A percentile compares a stretch with the other conserved stretches of the same genome.
Evolutionary conservation across 2,113 vertebrate genomes (phyloP).

Genomic region (Microtus pennsylvanicus): DNA sequence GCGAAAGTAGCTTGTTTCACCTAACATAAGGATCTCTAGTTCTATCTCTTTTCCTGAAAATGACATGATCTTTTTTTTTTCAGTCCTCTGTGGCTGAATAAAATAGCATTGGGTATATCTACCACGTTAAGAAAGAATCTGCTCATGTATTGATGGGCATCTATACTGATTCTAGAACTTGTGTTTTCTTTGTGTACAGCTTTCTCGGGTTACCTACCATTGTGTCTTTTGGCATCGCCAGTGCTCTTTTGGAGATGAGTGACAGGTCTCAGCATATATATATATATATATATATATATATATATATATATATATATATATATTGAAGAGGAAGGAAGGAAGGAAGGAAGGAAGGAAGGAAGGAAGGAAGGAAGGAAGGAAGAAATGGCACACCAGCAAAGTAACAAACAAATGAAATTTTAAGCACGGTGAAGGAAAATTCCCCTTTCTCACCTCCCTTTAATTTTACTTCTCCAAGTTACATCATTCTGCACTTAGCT

Average conservation of each 20-base stretch:
- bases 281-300: too few species aligned
- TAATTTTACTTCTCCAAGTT: too few species aligned
- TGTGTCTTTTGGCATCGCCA: neutral
- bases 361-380: too few species aligned
- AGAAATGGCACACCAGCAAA: too few species aligned
- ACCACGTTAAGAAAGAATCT: neutral
- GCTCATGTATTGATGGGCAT: neutral
- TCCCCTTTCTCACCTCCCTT: too few species aligned
- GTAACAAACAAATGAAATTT: too few species aligned
- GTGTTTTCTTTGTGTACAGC: neutral
- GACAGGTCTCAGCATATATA: neutral
- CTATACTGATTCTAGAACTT: neutral
- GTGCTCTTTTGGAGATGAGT: neutral
- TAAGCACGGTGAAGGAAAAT: too few species aligned
- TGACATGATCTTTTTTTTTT: neutral
- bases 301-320: too few species aligned
- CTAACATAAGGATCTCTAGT: neutral
- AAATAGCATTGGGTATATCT: neutral
- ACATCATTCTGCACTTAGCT: too few species aligned
- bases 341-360: too few species aligned
- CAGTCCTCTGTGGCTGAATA: neutral
- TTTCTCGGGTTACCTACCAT: neutral
- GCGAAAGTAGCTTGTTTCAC: neutral
- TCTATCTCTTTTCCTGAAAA: neutral
- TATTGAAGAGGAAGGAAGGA: slow-evolving; percentile 57